Conservation (phyloP, 2,888 invertebrate species). For the Torymus tubicola region DNA sequence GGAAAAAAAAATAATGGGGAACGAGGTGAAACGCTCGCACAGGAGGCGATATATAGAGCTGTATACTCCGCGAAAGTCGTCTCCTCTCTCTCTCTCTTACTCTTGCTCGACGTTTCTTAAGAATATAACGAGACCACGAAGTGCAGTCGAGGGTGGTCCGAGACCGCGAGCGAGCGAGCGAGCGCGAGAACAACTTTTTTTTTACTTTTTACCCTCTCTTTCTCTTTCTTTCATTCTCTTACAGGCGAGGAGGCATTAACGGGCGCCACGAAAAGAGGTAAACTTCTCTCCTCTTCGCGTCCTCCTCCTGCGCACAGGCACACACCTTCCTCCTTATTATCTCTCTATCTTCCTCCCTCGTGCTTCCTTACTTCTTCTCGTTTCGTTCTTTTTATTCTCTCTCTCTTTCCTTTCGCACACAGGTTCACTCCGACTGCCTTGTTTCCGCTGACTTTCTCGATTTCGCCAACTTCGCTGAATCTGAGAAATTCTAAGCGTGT, state of each 20-base stretch:
- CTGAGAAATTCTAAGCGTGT: too few species aligned
- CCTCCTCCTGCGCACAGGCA: neutral
- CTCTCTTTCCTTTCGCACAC: neutral
- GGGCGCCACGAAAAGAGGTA: constrained; percentile 64
- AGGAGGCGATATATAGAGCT: constrained; percentile 20
- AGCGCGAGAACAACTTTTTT: constrained; percentile 48
- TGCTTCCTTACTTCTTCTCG: constrained; percentile 37
- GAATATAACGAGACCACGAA: constrained; percentile 57
- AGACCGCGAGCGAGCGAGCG: constrained; percentile 24
- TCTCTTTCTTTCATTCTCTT: constrained; percentile 57
- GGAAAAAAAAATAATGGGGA: constrained; percentile 59
- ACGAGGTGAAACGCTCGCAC: constrained; percentile 60
- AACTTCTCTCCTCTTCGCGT: constrained; percentile 44
- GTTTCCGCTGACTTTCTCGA: too few species aligned
- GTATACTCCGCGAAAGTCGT: constrained; percentile 29
- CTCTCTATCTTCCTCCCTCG: constrained; percentile 58
- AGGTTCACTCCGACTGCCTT: too few species aligned
- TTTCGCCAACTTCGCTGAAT: too few species aligned
- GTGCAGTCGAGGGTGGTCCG: constrained; percentile 58
- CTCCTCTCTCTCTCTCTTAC: constrained; percentile 51
- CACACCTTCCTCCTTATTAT: constrained; percentile 52
- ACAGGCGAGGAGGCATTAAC: constrained; percentile 59
- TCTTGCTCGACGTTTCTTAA: constrained; percentile 46
- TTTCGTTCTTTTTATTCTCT: constrained; percentile 26
- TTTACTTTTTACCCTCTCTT: constrained; percentile 69